Base-by-base conservation (phyloP, 2,113 vertebrate species). In the Corythoichthys haematopterus region DNA sequence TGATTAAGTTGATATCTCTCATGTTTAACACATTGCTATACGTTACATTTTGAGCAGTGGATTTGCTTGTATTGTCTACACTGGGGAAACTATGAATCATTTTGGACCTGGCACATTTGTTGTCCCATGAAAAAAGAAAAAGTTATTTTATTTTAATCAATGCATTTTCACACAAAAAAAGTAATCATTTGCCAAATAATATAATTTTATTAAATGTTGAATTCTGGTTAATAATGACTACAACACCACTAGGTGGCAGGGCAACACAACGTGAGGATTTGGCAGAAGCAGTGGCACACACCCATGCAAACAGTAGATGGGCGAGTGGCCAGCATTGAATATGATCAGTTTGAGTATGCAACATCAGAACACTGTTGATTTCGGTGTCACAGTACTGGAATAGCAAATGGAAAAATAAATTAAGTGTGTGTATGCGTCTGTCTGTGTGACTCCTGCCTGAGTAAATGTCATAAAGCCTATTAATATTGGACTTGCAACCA, bases 211-310 rank as follows among this genome's bases (percentile, higher is more conserved):
- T 52, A n/a, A 52, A n/a, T 55, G 20, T 11, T 33, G 11, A 33
- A 13, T 50, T 50, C 11, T 2, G 12, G 5, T 14, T 2, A 36
- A 36, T 6, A 6, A 35, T 55, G 3, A 36, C 3, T 20, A 0
- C 0, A 58, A 2, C 20, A 64, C 85, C 86, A 84, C 85, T 81
- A 87, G 88, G 76, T 78, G 86, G 85, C 83, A 89, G 85, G 15
- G 37, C 52, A 80, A 3, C 57, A 61, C 81, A 65, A 75, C 57
- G 40, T 28, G 55, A 57, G 8, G 11, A 35, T 56, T 56, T 28
- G 15, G 2, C 60, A 28, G 15, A 45, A 15, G n/a, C 3, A 48
- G 46, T 13, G 35, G 12, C 37, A 62, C 38, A 62, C 60, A 46
- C n/a, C 14, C 45, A 33, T 0, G 0, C 45, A 48, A 0, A 43